Evolutionary conservation across 2,888 invertebrate species (phyloP), one percentile per base, ranked within the genome.

Genomic region (Heliothis peltigera): DNA sequence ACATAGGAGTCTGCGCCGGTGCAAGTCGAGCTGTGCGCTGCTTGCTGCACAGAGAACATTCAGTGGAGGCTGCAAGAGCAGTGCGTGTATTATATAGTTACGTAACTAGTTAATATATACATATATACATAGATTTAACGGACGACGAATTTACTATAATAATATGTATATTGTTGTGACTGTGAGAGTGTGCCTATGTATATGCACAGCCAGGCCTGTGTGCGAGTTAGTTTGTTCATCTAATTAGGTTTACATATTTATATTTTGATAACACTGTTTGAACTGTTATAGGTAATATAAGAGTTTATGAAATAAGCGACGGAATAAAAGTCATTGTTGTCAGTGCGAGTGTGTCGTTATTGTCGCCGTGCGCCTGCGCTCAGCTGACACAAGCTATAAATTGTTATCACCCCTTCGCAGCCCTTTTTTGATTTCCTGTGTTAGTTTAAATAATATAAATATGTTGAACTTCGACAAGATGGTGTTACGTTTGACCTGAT

Each of bases 111-210:
- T 57, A 52, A 59, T 55, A 32, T 32, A 32, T 55, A 32, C 10
- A 32, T 7, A 5, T 39, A n/a, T 32, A 39, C 39, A 71, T 64
- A 77, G 70, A 64, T 61, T 35, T 79, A 80, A 69, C 58, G 68
- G 69, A 78, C 79, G 76, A 91, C 90, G 91, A 91, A 91, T 91
- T 91, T 91, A 91, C 87, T 87, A 67, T 73, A 78, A 66, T 78
- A 89, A 88, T 89, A 87, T n/a, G n/a, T n/a, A n/a, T 86, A 83
- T 85, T 81, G 55, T 70, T 71, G 52, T 63, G 76, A 65, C 54
- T 67, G 60, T 70, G 42, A 43, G 32, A 65, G 67, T 73, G 64
- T 44, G 52, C 61, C 75, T 60, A 62, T 61, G 70, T 67, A 53
- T 65, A 19, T 28, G 57, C 65, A 61, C 61, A n/a, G 54, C 46